Conservation (phyloP, 2,797 vertebrate species). For the Phoxinus dragarum region DNA sequence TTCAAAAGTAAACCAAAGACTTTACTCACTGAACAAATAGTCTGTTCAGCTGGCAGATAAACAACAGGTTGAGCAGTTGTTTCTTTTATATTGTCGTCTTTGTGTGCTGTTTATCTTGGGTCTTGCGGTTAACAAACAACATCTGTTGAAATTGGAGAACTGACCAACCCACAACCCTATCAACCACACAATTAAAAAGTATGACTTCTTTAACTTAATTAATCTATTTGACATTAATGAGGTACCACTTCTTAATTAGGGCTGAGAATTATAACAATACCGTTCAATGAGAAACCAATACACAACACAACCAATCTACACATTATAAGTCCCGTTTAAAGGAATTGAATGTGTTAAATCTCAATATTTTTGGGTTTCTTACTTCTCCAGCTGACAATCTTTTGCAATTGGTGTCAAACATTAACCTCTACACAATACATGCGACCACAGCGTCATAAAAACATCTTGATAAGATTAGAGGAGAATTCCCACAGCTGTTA, state of each 20-base stretch:
- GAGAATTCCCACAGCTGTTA: constrained; percentile 15
- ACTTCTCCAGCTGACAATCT: neutral
- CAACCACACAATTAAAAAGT: constrained; percentile 42
- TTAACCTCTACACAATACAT: constrained; percentile 27
- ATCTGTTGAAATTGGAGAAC: constrained; percentile 68
- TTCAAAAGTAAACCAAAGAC: neutral
- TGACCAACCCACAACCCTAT: constrained; percentile 16
- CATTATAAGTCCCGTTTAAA: neutral
- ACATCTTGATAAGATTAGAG: constrained; percentile 7
- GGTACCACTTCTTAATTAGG: constrained; percentile 20
- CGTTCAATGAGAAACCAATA: neutral
- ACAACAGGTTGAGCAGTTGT: constrained; percentile 71
- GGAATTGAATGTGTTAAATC: neutral
- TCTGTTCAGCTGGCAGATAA: neutral
- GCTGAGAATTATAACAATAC: neutral
- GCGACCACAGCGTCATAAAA: neutral
- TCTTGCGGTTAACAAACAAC: constrained; percentile 65
- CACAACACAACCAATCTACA: neutral
- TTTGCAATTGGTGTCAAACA: constrained; percentile 32
- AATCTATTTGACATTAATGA: constrained; percentile 31
- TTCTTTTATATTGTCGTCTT: constrained; percentile 66
- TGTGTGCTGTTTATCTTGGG: constrained; percentile 67
- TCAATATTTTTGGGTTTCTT: neutral
- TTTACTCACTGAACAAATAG: neutral
- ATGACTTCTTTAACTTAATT: constrained; percentile 22